Conservation (phyloP, 2,888 invertebrate species). For the Stenolophus ochropezus region DNA sequence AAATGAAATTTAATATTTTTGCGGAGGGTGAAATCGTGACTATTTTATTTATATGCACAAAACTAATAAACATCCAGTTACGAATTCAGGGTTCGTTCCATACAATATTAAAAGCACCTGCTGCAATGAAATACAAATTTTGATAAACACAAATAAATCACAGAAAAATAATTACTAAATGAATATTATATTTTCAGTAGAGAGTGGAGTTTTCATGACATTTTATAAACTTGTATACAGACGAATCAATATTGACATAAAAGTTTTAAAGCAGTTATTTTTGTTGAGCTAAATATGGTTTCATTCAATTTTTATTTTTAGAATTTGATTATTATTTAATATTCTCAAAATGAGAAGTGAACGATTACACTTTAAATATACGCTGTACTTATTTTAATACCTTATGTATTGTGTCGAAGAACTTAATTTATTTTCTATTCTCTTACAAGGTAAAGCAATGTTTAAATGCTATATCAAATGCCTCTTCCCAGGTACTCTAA, state of each 20-base stretch:
- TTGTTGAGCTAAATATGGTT: background rate
- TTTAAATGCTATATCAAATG: too few relatives aligned
- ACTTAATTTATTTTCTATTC: too few relatives aligned
- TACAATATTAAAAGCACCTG: constrained; percentile 26
- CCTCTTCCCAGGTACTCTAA: too few relatives aligned
- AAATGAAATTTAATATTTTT: background rate
- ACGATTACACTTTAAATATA: too few relatives aligned
- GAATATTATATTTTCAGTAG: constrained; percentile 18
- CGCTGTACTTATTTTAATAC: too few relatives aligned
- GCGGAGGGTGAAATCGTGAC: background rate
- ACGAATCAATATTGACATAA: constrained; percentile 1
- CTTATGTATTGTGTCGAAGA: too few relatives aligned
- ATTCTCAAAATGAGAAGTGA: too few relatives aligned
- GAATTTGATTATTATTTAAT: too few relatives aligned
- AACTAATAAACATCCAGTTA: constrained; percentile 28
- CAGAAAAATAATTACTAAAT: constrained; percentile 10
- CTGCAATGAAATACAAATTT: constrained; percentile 24
- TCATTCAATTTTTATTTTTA: background rate
- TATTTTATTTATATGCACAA: constrained; percentile 19
- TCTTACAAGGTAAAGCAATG: too few relatives aligned
- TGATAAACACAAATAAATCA: constrained; percentile 31
- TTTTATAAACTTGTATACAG: constrained; percentile 1
- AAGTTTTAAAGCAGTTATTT: constrained; percentile 6
- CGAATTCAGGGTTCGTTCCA: constrained; percentile 16
- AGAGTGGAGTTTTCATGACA: background rate